phyloP scores from a whole-genome alignment of 2,113 vertebrate genomes.

The Cacatua alba region DNA sequence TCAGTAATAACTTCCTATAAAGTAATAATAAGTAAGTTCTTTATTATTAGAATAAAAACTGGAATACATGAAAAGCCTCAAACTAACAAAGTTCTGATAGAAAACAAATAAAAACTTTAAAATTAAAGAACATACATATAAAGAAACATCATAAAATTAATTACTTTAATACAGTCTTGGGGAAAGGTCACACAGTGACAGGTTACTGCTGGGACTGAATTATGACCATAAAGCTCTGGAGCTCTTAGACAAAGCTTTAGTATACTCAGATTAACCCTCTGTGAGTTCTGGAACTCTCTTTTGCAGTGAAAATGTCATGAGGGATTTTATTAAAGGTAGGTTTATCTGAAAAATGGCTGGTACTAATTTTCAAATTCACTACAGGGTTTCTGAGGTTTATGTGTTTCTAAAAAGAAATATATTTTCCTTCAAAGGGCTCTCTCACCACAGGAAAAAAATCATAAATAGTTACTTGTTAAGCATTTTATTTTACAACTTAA shows the following conservation, averaged over 20 bases:
- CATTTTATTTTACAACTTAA: background rate
- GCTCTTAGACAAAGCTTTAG: background rate
- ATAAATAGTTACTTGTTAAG: background rate
- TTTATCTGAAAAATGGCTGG: background rate
- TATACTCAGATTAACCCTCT: background rate
- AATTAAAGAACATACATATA: background rate
- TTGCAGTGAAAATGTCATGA: background rate
- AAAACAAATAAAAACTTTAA: background rate
- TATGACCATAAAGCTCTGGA: background rate
- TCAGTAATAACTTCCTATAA: background rate
- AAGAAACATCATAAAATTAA: background rate
- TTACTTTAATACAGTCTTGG: background rate
- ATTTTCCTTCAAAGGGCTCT: background rate
- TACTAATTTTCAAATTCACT: background rate
- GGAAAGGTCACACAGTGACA: background rate
- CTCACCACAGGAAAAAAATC: background rate
- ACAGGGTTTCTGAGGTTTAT: background rate
- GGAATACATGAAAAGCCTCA: background rate
- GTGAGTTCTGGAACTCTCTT: background rate
- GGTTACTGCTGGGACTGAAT: background rate
- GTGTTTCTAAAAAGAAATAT: background rate
- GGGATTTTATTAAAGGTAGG: background rate
- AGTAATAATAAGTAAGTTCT: background rate
- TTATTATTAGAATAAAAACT: conserved; percentile 14
- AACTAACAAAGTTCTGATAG: background rate